Evolutionary conservation across 2,113 vertebrate genomes (phyloP), one percentile per base, ranked within the genome.

Genomic region (Indri indri): DNA sequence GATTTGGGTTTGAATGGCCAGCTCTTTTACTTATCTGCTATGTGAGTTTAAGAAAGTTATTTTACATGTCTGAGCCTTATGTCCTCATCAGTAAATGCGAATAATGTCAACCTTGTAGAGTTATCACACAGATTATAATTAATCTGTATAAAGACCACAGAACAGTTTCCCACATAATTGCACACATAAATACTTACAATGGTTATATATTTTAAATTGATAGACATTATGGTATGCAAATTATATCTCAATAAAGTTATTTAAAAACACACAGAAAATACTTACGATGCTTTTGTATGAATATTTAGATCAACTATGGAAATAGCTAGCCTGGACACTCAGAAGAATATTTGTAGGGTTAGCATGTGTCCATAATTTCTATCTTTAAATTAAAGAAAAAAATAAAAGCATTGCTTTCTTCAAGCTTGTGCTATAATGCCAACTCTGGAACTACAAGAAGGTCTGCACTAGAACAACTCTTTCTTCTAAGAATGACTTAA

Each of bases 341-440:
- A 65, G 76, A 66, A 88, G 59, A 54, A 70, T 40, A 63, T 88
- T 97, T 82, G 40, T 88, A 59, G 92, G 10, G 27, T 95, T 76
- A 59, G 13, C 20, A 71, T 50, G 20, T 81, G 40, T 61, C 65
- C 42, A 91, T 84, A 85, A 85, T 96, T 93, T 91, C 10, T 94
- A 71, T 88, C 63, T 83, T 90, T 88, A 68, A 95, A 79, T 25
- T 76, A 68, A 86, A 68, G 50, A 30, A 25, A 73, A 89, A 89
- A 79, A 83, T 52, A 50, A 91, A 95, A 88, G 11, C 23, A 91
- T 80, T 89, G n/a, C 23, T 91, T 97, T 94, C 79, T 84, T 93
- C 27, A 50, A 83, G 50, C 16, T 76, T 86, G 20, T 70, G 91
- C 6, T 74, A 18, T 74, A 80, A 85, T 63, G 22, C 52, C 65